Percentiles rank a stretch among this genome's conserved stretches.
Conservation (phyloP, 2,888 invertebrate species). For the Zygogramma bicolorata region DNA sequence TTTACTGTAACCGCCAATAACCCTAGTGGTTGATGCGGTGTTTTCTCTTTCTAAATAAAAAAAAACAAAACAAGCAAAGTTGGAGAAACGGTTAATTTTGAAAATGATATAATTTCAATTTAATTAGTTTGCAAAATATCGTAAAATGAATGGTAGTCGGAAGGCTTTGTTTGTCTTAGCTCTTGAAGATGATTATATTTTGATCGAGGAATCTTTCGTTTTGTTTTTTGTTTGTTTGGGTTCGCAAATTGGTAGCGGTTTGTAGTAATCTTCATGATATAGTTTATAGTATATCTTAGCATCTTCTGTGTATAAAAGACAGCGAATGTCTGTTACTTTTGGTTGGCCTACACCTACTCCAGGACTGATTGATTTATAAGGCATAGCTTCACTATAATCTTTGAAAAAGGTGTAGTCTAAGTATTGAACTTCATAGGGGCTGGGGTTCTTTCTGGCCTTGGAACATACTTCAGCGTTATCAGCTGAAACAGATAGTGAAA, state of each 20-base stretch:
- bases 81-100: not conserved
- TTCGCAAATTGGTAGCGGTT: not conserved
- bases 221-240: not conserved
- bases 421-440: slow-evolving; percentile 26
- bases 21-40: no score
- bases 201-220: not conserved
- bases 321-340: slow-evolving; percentile 25
- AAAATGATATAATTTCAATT: not conserved
- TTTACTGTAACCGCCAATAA: no score
- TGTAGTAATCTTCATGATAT: not conserved
- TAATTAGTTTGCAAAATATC: not conserved
- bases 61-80: not conserved
- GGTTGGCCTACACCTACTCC: slow-evolving; percentile 29
- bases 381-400: slow-evolving; percentile 19
- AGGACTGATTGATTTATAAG: slow-evolving; percentile 24
- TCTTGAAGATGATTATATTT: not conserved
- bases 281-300: not conserved
- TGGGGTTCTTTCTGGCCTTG: slow-evolving; percentile 24
- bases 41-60: no score
- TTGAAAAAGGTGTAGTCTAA: slow-evolving; percentile 25
- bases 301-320: not conserved
- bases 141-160: not conserved
- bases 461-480: slow-evolving; percentile 28
- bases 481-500: no score
- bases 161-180: not conserved